These are phyloP conservation scores for Brachyptera putata DNA, from an alignment of 2,888 invertebrate species.

Conservation along the genomic window DNA sequence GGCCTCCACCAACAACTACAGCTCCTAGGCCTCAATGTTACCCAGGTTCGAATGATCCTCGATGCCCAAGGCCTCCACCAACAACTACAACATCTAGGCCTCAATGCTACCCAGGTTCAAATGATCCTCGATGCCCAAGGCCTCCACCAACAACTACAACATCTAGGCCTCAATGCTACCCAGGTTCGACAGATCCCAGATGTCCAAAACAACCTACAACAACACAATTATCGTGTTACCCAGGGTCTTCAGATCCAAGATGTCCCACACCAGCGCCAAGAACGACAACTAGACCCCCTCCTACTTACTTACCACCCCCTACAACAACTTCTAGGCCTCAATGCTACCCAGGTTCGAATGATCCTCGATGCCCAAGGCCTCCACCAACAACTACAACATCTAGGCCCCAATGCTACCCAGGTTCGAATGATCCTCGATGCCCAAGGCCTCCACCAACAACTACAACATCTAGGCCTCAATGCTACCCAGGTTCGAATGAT, in stretches of 20 bases:
- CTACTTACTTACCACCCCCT: constrained; percentile 36
- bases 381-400: constrained; percentile 27
- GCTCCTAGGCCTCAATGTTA: constrained; percentile 36
- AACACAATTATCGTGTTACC: constrained; percentile 35
- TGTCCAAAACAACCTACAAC: constrained; percentile 32
- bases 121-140: constrained; percentile 44
- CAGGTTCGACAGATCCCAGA: constrained; percentile 31
- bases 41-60: constrained; percentile 32
- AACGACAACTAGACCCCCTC: constrained; percentile 16
- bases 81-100: constrained; percentile 43
- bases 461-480: constrained; percentile 33
- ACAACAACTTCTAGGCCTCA: constrained; percentile 36
- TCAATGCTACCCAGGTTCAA: constrained; percentile 41
- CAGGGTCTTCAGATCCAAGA: constrained; percentile 33
- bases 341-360: constrained; percentile 42
- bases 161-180: constrained; percentile 19
- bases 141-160: constrained; percentile 32
- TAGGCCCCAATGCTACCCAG: constrained; percentile 37
- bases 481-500: constrained; percentile 36
- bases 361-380: constrained; percentile 39
- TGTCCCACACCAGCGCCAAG: constrained; percentile 27
- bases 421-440: constrained; percentile 40
- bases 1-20: constrained; percentile 17
- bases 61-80: constrained; percentile 37
- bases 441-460: constrained; percentile 27